phyloP scores from a whole-genome alignment of 2,888 invertebrate genomes.

The Leucophenga maculata region DNA sequence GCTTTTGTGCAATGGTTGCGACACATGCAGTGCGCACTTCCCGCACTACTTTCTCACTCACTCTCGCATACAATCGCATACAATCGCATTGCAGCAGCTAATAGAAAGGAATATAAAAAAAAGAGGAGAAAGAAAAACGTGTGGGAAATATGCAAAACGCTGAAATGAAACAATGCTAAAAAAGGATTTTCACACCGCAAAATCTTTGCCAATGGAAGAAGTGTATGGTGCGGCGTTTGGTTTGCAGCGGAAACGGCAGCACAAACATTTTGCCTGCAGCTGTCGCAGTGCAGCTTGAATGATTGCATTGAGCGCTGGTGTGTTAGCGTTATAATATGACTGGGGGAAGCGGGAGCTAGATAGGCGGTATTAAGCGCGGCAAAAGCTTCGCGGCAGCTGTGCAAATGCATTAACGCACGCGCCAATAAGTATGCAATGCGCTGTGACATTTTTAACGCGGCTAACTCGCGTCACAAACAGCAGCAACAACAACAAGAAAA shows the following conservation, averaged over 20 bases:
- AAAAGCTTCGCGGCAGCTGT: conserved; percentile 23
- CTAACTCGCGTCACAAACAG: conserved; percentile 50
- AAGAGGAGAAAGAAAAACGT: conserved; percentile 3
- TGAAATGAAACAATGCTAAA: conserved; percentile 20
- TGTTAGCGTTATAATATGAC: conserved; percentile 18
- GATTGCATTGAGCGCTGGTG: neutral
- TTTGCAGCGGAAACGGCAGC: neutral
- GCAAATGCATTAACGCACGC: conserved; percentile 61
- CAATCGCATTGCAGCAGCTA: neutral
- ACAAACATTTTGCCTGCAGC: conserved; percentile 58
- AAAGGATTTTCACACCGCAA: conserved; percentile 23
- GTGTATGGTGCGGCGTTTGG: too few species aligned
- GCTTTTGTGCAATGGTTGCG: conserved; percentile 61
- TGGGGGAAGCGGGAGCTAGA: neutral
- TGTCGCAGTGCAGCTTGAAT: conserved; percentile 27
- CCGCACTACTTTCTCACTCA: too few species aligned
- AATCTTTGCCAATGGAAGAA: neutral
- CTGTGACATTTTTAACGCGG: conserved; percentile 65
- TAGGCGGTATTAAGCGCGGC: too few species aligned
- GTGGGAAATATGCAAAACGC: conserved; percentile 9
- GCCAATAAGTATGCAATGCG: conserved; percentile 65
- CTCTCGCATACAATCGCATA: too few species aligned
- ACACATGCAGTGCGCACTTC: conserved; percentile 56
- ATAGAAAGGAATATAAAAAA: neutral
- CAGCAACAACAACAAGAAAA: conserved; percentile 31